phyloP scores from a whole-genome alignment of 2,888 invertebrate genomes.

The Hanleya hanleyi region DNA sequence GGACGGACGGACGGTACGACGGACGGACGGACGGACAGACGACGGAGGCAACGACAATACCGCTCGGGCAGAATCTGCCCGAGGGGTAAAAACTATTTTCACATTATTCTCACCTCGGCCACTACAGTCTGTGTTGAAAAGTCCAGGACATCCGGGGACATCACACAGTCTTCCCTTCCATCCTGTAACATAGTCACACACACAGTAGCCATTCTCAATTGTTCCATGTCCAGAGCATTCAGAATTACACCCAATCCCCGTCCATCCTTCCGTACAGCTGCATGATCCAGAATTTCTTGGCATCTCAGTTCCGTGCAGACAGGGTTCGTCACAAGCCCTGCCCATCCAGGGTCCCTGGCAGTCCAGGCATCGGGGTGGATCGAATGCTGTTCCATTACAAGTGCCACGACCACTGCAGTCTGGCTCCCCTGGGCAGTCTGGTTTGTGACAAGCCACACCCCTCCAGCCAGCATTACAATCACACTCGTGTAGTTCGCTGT shows the following conservation, averaged over 20 bases:
- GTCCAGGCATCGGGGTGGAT: conserved; percentile 48
- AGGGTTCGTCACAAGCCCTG: conserved; percentile 55
- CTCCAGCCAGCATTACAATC: conserved; percentile 52
- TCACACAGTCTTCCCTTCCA: conserved; percentile 59
- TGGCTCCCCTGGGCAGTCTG: conserved; percentile 53
- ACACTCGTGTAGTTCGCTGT: conserved; percentile 47
- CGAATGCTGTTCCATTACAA: conserved; percentile 44
- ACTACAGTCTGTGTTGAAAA: conserved; percentile 53
- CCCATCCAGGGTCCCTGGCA: conserved; percentile 56
- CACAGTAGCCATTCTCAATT: conserved; percentile 44
- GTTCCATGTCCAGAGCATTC: conserved; percentile 57
- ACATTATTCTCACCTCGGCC: conserved; percentile 51
- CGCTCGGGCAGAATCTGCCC: too few species aligned
- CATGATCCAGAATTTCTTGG: conserved; percentile 51
- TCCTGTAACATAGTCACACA: conserved; percentile 52
- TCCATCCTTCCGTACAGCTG: conserved; percentile 55
- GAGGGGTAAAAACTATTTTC: too few species aligned
- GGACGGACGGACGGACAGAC: too few species aligned
- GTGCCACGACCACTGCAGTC: conserved; percentile 47
- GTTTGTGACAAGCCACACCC: conserved; percentile 50
- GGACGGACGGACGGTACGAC: too few species aligned
- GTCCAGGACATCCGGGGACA: conserved; percentile 59
- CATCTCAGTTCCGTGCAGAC: conserved; percentile 47
- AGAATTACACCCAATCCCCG: conserved; percentile 56
- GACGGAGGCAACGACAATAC: too few species aligned